Conservation (phyloP, 1,140 invertebrate species). For the Anadara kagoshimensis region DNA sequence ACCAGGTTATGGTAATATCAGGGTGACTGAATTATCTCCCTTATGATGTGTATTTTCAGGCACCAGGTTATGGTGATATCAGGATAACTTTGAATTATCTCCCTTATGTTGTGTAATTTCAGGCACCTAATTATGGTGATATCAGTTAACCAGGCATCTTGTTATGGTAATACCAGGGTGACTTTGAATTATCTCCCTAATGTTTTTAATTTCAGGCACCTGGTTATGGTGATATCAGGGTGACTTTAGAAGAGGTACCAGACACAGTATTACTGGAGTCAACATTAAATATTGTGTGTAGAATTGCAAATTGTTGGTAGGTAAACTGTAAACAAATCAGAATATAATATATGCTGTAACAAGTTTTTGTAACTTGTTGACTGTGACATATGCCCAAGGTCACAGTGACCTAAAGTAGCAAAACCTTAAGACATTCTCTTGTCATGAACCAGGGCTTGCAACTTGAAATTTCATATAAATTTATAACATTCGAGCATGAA, state of each 20-base stretch:
- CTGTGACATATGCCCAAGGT: too few relatives aligned
- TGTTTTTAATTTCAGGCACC: constrained; percentile 79
- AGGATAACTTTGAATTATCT: constrained; percentile 87
- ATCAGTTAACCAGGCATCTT: constrained; percentile 88
- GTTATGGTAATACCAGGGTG: constrained; percentile 75
- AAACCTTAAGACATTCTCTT: too few relatives aligned
- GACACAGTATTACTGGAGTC: constrained; percentile 87
- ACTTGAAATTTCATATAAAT: too few relatives aligned
- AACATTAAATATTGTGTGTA: constrained; percentile 87
- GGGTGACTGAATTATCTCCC: too few relatives aligned
- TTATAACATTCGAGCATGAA: too few relatives aligned
- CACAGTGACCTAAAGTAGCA: too few relatives aligned
- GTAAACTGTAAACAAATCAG: constrained; percentile 35
- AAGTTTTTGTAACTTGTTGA: too few relatives aligned
- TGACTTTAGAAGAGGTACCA: constrained; percentile 88
- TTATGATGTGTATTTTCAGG: constrained; percentile 74
- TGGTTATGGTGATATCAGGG: constrained; percentile 89
- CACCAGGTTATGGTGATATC: constrained; percentile 92
- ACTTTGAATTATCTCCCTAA: too few relatives aligned
- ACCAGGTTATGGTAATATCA: too few relatives aligned
- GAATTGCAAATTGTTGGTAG: constrained; percentile 90
- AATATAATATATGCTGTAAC: not conserved
- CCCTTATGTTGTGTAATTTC: constrained; percentile 86
- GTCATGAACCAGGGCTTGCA: too few relatives aligned
- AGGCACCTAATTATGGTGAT: constrained; percentile 88